Base-by-base conservation (phyloP, 2,113 vertebrate species). In the Colossoma macropomum region DNA sequence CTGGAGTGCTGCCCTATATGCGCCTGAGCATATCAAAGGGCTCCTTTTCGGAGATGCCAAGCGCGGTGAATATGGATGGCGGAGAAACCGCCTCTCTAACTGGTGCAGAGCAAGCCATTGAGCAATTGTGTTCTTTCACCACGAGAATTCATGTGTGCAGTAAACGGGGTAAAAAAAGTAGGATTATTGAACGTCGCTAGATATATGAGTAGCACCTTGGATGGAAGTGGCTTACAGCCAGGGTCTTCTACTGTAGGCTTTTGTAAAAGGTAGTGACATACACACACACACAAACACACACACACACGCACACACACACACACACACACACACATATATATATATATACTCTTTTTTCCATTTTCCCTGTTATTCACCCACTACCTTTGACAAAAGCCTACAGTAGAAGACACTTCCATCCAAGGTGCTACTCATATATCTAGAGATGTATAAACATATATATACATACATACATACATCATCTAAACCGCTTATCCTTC, bases 1-100 rank as follows among this genome's bases (percentile, higher is more conserved):
- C 82, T 87, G 86, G 86, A 85, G 71, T 59, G 54, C 15, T 70
- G 86, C 83, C 86, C 86, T 82, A 85, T 74, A 84, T 87, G 83
- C 27, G 79, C 75, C 75, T 75, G 79, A 38, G 66, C 62, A 75
- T 75, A 77, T 79, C 81, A 79, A 84, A 79, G 62, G 63, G 75
- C 63, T 82, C 38, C 79, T 79, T 81, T 87, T 30, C 32, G 15
- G 59, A 82, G 69, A 34, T 4, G 28, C 80, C 62, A 75, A 50
- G 71, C 30, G 60, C 59, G 56, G 48, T 45, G 62, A 59, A 69
- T 69, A 59, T 60, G 32, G 45, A 45, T 75, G 80, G 52, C 30
- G 41, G 62, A 59, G 27, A 66, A 75, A 38, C 23, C 16, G 41
- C 45, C 45, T 73, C 79, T 81, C 27, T 81, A 32, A 63, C 34